A percentile compares a stretch with the other conserved stretches of the same genome.
Conservation (phyloP, 2,797 vertebrate species). For the Muscicapa comitata region DNA sequence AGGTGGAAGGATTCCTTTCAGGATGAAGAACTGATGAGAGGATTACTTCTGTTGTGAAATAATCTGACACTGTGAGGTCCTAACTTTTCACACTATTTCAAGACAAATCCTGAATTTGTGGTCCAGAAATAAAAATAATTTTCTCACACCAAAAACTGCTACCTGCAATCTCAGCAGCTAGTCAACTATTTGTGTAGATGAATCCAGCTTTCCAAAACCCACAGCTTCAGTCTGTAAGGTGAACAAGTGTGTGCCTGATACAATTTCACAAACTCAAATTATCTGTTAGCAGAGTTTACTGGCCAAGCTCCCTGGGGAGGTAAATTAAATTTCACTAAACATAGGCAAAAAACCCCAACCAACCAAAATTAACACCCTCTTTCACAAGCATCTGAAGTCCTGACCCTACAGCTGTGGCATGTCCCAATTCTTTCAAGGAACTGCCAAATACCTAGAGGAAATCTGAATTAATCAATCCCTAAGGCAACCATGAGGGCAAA, state of each 20-base stretch:
- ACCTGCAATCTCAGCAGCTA: background rate
- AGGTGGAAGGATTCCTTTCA: background rate
- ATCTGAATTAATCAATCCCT: background rate
- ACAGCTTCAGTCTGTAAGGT: background rate
- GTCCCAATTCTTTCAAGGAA: background rate
- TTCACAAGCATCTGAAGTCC: background rate
- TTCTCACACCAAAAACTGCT: background rate
- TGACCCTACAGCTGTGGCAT: background rate
- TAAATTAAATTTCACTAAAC: background rate
- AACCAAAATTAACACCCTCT: background rate
- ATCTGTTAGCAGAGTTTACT: background rate
- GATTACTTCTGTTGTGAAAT: background rate
- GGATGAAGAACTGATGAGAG: background rate
- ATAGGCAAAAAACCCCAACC: rapidly evolving
- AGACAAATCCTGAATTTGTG: background rate
- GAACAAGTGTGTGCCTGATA: background rate
- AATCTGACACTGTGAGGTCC: background rate
- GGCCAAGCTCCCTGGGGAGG: background rate
- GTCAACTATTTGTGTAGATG: background rate
- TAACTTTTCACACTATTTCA: background rate
- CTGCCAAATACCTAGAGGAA: background rate
- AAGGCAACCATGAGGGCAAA: background rate
- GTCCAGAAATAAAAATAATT: background rate
- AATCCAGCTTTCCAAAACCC: background rate
- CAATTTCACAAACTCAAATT: background rate